These are phyloP conservation scores for Sycophila sp. DNA, from an alignment of 1,140 invertebrate genomes.

Conservation along the genomic window DNA sequence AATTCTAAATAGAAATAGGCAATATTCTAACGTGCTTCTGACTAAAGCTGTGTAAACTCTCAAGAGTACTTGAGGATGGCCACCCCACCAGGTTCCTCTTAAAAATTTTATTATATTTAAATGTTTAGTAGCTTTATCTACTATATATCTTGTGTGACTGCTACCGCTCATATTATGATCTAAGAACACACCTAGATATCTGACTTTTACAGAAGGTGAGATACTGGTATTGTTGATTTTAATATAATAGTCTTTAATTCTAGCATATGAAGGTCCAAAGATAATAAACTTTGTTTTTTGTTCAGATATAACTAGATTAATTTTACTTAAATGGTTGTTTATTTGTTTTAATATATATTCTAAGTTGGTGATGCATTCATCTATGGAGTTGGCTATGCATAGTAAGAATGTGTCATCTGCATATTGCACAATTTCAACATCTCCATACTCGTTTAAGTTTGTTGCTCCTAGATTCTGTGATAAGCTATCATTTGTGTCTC, in stretches of 20 bases:
- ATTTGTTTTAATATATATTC: not conserved
- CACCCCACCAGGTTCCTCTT: conserved; percentile 33
- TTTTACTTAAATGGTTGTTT: not conserved
- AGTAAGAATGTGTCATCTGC: conserved; percentile 39
- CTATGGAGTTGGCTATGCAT: not conserved
- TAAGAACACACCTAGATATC: conserved; percentile 34
- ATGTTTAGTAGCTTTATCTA: conserved; percentile 5
- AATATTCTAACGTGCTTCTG: conserved; percentile 24
- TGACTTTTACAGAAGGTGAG: too few relatives aligned
- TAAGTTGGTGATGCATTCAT: not conserved
- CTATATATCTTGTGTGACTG: conserved; percentile 11
- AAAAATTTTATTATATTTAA: conserved; percentile 34
- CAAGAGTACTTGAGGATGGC: conserved; percentile 32
- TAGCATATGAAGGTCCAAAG: not conserved
- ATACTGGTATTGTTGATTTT: not conserved
- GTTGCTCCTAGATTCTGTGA: too few relatives aligned
- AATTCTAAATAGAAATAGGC: not conserved
- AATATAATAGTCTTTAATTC: not conserved
- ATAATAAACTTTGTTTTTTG: conserved; percentile 8
- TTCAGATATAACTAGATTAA: conserved; percentile 11
- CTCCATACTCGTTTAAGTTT: not conserved
- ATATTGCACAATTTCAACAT: conserved; percentile 4
- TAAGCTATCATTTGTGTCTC: too few relatives aligned
- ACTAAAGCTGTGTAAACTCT: conserved; percentile 35
- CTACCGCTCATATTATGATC: conserved; percentile 38